Base-by-base conservation (phyloP, 2,113 vertebrate genomes). In the Rhea americana region DNA sequence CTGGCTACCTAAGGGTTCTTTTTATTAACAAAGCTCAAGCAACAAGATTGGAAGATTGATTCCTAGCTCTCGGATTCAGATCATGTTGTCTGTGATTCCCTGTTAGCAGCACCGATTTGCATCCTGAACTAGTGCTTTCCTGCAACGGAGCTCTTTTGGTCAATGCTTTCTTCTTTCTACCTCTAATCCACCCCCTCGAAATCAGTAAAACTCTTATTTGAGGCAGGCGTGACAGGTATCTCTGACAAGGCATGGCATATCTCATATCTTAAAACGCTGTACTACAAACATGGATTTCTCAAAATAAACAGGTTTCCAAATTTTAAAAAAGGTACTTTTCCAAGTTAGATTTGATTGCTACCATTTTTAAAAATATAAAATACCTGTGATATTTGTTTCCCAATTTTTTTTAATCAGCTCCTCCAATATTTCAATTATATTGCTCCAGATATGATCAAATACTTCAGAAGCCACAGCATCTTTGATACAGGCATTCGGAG, bases 401-500 rank as follows among this genome's bases (percentile, higher is more conserved):
- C 98, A 98, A 67, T 87, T 91, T 91, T 97, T 98, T 85, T 95
- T 96, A 78, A 98, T 96, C 45, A 98, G 93, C 53, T 97, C 97
- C 85, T 97, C 95, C 94, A 98, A 19, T 28, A 97, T 87, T 68
- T 91, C 96, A 68, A 98, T 97, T 59, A 98, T 65, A 75, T 71
- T 91, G 65, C 71, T 96, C 98, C 98, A 99, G 75, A 97, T 83
- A 9, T 75, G 56, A 96, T 99, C 98, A 95, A 99, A 99, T 12
- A 98, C 91, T 95, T 98, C 98, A 26, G 97, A 97, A n/a, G 93
- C 94, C 81, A 98, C 98, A 0, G 97, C 87, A 13, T 98, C 98
- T 96, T 93, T 97, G 84, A 98, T 97, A 82, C 98, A 98, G 92
- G 97, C 97, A 25, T 96, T 95, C 20, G 98, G 98, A n/a, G 98